Conservation (phyloP, 2,797 vertebrate species). For the Enteromius unitaeniatus region DNA sequence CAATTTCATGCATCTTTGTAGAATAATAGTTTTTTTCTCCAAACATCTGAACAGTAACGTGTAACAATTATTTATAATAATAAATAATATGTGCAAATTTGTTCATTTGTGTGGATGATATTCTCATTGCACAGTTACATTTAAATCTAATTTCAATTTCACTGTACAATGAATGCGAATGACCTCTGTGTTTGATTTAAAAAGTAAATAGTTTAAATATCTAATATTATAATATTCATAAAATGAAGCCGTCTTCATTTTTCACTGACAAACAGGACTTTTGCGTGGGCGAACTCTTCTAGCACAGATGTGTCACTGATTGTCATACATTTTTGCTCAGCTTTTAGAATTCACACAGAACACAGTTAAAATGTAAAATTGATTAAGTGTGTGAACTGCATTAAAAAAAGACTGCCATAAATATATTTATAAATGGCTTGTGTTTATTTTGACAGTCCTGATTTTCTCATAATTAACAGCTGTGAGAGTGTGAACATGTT, state of each 20-base stretch:
- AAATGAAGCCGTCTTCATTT: neutral
- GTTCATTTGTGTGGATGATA: neutral
- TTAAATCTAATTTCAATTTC: conserved; percentile 3
- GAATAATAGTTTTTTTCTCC: neutral
- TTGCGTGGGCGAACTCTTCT: neutral
- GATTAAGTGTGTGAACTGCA: neutral
- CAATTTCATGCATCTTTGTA: neutral
- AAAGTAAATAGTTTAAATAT: neutral
- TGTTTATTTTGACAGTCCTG: neutral
- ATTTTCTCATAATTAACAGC: conserved; percentile 16
- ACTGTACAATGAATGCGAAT: neutral
- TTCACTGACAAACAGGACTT: neutral
- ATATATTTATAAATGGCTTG: neutral
- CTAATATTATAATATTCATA: neutral
- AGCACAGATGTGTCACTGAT: neutral
- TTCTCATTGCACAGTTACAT: neutral
- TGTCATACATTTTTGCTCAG: neutral
- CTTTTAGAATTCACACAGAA: conserved; percentile 7
- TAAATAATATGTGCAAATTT: neutral
- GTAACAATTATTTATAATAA: neutral
- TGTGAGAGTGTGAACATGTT: neutral
- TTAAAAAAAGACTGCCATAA: neutral
- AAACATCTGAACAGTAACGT: neutral
- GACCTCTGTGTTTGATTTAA: conserved; percentile 10
- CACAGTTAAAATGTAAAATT: conserved; percentile 6